A percentile compares a stretch with the other conserved stretches of the same genome.
These are phyloP conservation scores for Ictalurus punctatus DNA, from an alignment of 2,113 vertebrate species.

Conservation along the genomic window DNA sequence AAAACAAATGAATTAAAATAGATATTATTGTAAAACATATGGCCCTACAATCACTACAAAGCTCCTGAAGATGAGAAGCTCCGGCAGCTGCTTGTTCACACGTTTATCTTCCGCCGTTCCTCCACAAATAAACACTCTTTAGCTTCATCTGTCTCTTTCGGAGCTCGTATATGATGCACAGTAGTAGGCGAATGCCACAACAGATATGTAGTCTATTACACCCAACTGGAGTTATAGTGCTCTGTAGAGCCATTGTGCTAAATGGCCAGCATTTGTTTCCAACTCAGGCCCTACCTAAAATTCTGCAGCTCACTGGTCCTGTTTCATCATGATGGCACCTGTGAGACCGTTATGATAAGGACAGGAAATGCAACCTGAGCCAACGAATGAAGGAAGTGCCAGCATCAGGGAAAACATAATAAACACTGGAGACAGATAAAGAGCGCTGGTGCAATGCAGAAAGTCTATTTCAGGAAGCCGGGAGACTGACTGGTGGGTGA, in stretches of 20 bases:
- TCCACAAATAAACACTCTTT: not conserved
- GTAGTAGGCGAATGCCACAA: not conserved
- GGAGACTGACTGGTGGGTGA: conserved; percentile 29
- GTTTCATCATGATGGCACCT: conserved; percentile 31
- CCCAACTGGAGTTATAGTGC: conserved; percentile 20
- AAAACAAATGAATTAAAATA: not conserved
- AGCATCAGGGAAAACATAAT: conserved; percentile 19
- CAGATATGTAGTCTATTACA: conserved; percentile 20
- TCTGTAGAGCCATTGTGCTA: conserved; percentile 10
- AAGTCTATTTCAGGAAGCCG: conserved; percentile 47
- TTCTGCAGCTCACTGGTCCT: not conserved
- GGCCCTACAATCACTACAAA: not conserved
- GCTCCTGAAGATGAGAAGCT: not conserved
- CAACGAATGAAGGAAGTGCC: not conserved
- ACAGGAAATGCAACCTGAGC: conserved; percentile 13
- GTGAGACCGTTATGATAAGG: not conserved
- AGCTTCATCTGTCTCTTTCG: not conserved
- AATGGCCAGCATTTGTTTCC: conserved; percentile 37
- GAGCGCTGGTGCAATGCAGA: conserved; percentile 40
- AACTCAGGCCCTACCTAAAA: not conserved
- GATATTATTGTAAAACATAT: not conserved
- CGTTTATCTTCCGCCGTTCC: not conserved
- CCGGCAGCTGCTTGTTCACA: not conserved
- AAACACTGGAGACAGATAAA: conserved; percentile 38
- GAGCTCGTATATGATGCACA: not conserved